phyloP scores from a whole-genome alignment of 2,797 vertebrate genomes.

The Allenopithecus nigroviridis region DNA sequence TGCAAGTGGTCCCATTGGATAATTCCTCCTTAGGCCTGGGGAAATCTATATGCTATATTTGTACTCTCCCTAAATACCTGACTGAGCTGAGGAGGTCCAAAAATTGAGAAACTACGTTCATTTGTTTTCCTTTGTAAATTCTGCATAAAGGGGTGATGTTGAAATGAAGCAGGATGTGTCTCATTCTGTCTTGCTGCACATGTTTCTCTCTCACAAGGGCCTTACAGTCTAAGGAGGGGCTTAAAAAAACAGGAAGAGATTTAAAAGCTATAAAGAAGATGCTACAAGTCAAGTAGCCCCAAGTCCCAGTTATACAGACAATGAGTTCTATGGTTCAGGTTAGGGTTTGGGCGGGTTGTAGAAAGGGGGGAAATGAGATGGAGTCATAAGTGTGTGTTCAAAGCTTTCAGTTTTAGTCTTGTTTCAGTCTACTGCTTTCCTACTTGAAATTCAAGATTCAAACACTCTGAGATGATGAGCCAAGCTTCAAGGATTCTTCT shows the following conservation, averaged over 20 bases:
- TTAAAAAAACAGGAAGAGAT: not conserved
- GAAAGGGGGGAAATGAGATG: not conserved
- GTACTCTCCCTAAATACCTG: not conserved
- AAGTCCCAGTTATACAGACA: not conserved
- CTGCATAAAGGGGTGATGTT: not conserved
- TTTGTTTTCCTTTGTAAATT: slow-evolving; percentile 30
- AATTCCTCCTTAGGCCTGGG: not conserved
- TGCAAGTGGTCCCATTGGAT: not conserved
- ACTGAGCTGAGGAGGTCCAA: not conserved
- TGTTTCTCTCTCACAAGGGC: not conserved
- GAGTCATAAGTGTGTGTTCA: not conserved
- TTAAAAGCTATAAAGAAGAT: not conserved
- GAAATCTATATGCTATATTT: not conserved
- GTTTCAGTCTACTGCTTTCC: slow-evolving; percentile 11
- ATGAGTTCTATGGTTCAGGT: not conserved
- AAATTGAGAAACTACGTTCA: not conserved
- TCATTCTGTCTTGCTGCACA: not conserved
- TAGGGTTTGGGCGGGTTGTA: not conserved
- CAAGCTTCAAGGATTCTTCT: slow-evolving; percentile 56
- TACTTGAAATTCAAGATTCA: slow-evolving; percentile 63
- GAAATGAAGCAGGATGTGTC: not conserved
- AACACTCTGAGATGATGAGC: slow-evolving; percentile 41
- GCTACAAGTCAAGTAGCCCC: not conserved
- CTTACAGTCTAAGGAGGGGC: not conserved
- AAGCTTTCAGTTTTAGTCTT: not conserved